phyloP scores from a whole-genome alignment of 2,888 invertebrate species.

The Thelaira solivaga region DNA sequence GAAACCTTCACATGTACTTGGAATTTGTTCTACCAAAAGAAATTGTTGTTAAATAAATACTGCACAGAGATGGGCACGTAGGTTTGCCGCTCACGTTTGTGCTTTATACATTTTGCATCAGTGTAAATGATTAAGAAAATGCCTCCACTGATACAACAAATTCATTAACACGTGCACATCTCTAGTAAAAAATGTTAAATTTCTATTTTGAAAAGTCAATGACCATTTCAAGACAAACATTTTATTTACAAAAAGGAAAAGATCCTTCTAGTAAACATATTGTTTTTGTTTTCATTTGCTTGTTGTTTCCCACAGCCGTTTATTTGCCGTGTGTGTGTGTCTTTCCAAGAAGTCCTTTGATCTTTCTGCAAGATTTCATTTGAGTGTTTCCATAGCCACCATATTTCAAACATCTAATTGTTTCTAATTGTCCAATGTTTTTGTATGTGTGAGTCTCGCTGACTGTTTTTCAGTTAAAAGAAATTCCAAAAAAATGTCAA shows the following conservation, averaged over 20 bases:
- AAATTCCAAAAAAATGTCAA: slow-evolving; percentile 14
- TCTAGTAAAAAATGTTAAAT: no score
- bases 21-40: no score
- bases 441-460: slow-evolving; percentile 6
- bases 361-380: slow-evolving; percentile 8
- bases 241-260: background rate
- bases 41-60: no score
- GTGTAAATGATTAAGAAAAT: no score
- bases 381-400: background rate
- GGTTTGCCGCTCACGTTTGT: no score
- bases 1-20: no score
- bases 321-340: no score
- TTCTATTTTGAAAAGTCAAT: slow-evolving; percentile 13
- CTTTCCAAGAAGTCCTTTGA: slow-evolving; percentile 38
- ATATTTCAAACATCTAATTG: slow-evolving; percentile 27
- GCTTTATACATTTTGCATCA: no score
- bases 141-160: no score
- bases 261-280: slow-evolving; percentile 19
- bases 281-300: background rate
- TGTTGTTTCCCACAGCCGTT: no score
- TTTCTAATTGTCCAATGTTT: slow-evolving; percentile 24
- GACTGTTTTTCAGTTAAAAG: background rate
- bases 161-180: no score
- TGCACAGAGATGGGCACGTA: no score
- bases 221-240: slow-evolving; percentile 43